Percentiles rank a stretch among this genome's conserved stretches.
These are phyloP conservation scores for Anguilla marmorata DNA, from an alignment of 2,797 vertebrate species.

Conservation along the genomic window DNA sequence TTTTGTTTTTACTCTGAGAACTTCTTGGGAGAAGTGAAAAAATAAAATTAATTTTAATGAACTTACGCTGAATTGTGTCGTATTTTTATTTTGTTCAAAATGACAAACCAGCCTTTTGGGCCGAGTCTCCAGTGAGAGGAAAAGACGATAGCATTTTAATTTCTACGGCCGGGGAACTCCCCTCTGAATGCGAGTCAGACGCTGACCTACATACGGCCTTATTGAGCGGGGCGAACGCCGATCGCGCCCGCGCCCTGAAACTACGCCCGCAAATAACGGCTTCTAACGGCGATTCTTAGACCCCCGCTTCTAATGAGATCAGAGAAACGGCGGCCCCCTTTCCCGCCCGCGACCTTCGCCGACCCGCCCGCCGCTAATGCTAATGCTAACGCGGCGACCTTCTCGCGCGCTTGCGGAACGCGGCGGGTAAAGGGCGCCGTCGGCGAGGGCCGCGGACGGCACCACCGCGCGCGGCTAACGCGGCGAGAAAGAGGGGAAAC, in stretches of 20 bases:
- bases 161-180: conserved; percentile 30
- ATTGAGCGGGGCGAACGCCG: conserved; percentile 28
- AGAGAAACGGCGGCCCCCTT: conserved; percentile 3
- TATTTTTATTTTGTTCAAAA: conserved; percentile 31
- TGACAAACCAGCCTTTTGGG: conserved; percentile 20
- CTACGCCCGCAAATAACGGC: conserved; percentile 1
- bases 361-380: not conserved
- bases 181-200: conserved; percentile 30
- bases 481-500: not conserved
- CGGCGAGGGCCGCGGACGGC: too few species aligned
- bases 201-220: conserved; percentile 30
- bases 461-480: not conserved
- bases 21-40: not conserved
- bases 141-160: conserved; percentile 28
- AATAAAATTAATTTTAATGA: conserved; percentile 14
- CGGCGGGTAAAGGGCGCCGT: not conserved
- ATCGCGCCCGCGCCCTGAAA: not conserved
- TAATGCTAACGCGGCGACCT: not conserved
- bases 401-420: not conserved
- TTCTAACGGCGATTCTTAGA: conserved; percentile 12
- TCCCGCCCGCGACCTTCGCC: not conserved
- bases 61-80: not conserved
- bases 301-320: conserved; percentile 27
- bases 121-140: conserved; percentile 1
- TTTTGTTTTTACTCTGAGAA: not conserved